Conservation (phyloP, 2,888 invertebrate genomes). For the Cheilosia vernalis region DNA sequence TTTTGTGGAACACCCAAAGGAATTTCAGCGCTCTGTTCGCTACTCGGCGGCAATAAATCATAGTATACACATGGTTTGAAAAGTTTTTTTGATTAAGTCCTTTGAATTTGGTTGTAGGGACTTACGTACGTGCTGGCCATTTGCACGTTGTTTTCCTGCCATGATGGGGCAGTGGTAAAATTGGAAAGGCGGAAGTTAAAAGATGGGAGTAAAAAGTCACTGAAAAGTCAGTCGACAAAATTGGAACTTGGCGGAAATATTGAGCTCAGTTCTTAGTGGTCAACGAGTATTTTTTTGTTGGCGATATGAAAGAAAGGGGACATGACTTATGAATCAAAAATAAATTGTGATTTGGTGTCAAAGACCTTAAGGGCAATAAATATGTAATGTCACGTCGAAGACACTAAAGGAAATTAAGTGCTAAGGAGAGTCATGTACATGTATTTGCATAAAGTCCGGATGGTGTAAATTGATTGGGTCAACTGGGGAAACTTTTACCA, state of each 20-base stretch:
- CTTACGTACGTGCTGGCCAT: not conserved
- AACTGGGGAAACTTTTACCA: too few relatives aligned
- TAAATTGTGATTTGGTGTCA: too few relatives aligned
- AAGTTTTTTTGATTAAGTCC: constrained; percentile 51
- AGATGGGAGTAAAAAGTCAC: not conserved
- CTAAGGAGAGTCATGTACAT: too few relatives aligned
- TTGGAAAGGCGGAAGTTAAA: not conserved
- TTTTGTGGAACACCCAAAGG: constrained; percentile 42
- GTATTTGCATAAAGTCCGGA: too few relatives aligned
- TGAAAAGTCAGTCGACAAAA: not conserved
- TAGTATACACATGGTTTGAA: constrained; percentile 13
- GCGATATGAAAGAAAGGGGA: too few relatives aligned
- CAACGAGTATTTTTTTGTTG: too few relatives aligned
- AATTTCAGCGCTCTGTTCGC: constrained; percentile 19
- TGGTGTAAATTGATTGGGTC: too few relatives aligned
- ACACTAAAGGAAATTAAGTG: too few relatives aligned
- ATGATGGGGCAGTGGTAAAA: not conserved
- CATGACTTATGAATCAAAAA: too few relatives aligned
- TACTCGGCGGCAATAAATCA: constrained; percentile 40
- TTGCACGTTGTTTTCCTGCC: too few relatives aligned
- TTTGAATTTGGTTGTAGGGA: constrained; percentile 42
- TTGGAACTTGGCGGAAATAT: not conserved
- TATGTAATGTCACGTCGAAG: too few relatives aligned
- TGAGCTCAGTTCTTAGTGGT: not conserved
- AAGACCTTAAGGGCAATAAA: too few relatives aligned